These are phyloP conservation scores for Phanerotoma sp. DNA, from an alignment of 2,888 invertebrate genomes.

Conservation along the genomic window DNA sequence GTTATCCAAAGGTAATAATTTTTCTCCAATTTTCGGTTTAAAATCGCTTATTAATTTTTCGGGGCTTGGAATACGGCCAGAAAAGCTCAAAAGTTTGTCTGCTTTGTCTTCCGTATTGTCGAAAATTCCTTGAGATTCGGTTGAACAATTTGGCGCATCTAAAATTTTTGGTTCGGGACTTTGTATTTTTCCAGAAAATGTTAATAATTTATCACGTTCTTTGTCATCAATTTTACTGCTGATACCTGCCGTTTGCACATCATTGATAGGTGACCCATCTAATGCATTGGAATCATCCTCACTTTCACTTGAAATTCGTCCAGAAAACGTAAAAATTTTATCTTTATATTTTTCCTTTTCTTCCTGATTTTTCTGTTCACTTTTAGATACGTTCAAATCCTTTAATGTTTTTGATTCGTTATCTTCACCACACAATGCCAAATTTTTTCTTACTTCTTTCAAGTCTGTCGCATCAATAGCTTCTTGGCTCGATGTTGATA, in stretches of 20 bases:
- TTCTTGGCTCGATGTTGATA: slow-evolving; percentile 25
- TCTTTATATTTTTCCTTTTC: background rate
- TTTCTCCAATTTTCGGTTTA: too few species aligned
- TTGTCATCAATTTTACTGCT: background rate
- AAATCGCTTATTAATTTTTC: too few species aligned
- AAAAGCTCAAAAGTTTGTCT: slow-evolving; percentile 26
- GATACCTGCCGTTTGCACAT: background rate
- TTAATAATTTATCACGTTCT: background rate
- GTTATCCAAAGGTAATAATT: slow-evolving; percentile 31
- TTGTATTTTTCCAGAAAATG: slow-evolving; percentile 8
- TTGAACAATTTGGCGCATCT: too few species aligned
- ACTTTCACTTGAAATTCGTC: slow-evolving; percentile 21
- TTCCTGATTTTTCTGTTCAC: slow-evolving; percentile 7
- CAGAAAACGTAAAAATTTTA: slow-evolving; percentile 18
- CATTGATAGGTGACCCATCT: slow-evolving; percentile 18
- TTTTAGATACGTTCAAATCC: background rate
- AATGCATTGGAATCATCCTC: slow-evolving; percentile 25
- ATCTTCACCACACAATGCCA: background rate
- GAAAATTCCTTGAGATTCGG: too few species aligned
- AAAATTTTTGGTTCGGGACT: background rate
- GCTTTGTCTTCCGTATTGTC: background rate
- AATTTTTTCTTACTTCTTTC: slow-evolving; percentile 8
- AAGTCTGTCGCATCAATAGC: slow-evolving; percentile 21
- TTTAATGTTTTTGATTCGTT: slow-evolving; percentile 2
- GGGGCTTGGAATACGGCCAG: slow-evolving; percentile 12